Evolutionary conservation across 2,113 vertebrate genomes (phyloP), one percentile per base, ranked within the genome.

Genomic region (Chionomys nivalis): DNA sequence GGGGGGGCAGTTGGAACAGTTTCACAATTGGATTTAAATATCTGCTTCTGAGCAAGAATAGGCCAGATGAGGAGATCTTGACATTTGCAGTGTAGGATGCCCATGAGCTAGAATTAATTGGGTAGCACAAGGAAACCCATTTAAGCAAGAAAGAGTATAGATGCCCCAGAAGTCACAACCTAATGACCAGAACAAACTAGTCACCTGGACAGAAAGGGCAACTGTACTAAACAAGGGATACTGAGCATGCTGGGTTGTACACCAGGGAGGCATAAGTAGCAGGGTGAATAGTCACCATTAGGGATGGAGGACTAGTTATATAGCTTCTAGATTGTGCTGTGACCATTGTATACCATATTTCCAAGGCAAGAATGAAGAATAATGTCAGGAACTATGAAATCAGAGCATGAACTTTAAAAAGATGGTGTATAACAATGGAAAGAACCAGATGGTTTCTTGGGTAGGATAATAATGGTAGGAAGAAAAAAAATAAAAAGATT

Each of bases 361-460:
- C 61, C 63, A 72, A 86, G 66, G 70, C 87, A 89, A 70, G 28
- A 91, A 28, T 83, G 44, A 93, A 94, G 58, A 79, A 55, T 77
- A 72, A 88, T 89, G 78, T 92, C 42, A 96, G 61, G 17, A 86
- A 83, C 42, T 93, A 87, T 91, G 49, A 87, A 96, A 96, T 55
- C 66, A 39, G 10, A 94, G 42, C 39, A 23, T 86, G 72, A 58
- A 49, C 77, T 96, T 89, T 96, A 63, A 66, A 81, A 92, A 72
- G n/a, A 31, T 96, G 47, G 5, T 47, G 73, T 94, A 78, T 82
- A 95, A 73, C 42, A 90, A 58, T 85, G 49, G 16, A 61, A 72
- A 92, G 23, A 14, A 5, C 47, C 86, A 19, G 17, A n/a, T n/a
- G 70, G 9, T 94, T 94, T 76, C 91, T 76, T 68, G 11, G 83